Base-by-base conservation (phyloP, 2,888 invertebrate genomes). In the Eustalomyia histrio region DNA sequence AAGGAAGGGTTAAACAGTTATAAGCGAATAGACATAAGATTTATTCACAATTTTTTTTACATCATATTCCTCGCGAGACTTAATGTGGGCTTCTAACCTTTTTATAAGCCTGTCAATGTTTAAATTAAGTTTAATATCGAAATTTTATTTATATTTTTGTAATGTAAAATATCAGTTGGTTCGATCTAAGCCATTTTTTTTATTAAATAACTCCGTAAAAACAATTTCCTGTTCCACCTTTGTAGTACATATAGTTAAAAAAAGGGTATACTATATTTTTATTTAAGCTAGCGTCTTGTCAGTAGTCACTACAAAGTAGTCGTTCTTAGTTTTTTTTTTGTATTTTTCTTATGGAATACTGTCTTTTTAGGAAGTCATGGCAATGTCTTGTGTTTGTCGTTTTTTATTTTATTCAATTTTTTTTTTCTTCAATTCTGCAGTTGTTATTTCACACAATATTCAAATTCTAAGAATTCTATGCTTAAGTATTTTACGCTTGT, bases 401-500 rank as follows among this genome's bases (percentile, higher is more conserved):
- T 33, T 50, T 24, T 47, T 71, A 50, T 14, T 10, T 50, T 24
- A 16, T 12, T 60, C 1, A 14, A n/a, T 14, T 7, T 33, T n/a
- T 57, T 61, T 61, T 35, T 43, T 24, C 43, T 7, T 63, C 43
- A 29, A 58, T 55, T 76, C 33, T 79, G 78, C 78, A 74, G 78
- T 81, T 81, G 78, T 67, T 81, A 81, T 75, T 81, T 81, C 81
- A 81, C 81, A 81, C 81, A 81, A 82, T 80, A 81, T 80, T 76
- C 76, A 79, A 83, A 76, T 83, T 83, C 83, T 83, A 79, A 76
- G 83, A 83, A 83, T 79, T 79, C 47, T 79, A 24, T 63, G 85
- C 85, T 87, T 76, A 63, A 81, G 74, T 81, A 76, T 84, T 83
- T 83, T 81, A 88, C 86, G 83, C 83, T 83, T 84, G 69, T 69